A percentile compares a stretch with the other conserved stretches of the same genome.
phyloP scores from a whole-genome alignment of 2,797 vertebrate species.

The Xenentodon cancila region DNA sequence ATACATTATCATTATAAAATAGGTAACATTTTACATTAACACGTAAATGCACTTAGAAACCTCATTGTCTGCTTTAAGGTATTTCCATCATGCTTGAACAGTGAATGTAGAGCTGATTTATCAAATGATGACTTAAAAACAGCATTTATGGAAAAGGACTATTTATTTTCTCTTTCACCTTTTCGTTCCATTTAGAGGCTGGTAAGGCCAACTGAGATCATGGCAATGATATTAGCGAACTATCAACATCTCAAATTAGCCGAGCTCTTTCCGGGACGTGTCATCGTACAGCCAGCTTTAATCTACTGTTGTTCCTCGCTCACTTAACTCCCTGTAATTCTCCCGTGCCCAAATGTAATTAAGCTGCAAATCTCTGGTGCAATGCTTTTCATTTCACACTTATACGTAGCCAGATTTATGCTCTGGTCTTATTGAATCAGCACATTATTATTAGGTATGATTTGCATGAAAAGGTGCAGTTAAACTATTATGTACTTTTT shows the following conservation, averaged over 20 bases:
- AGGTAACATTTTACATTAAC: too few species aligned
- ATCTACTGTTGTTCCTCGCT: constrained; percentile 40
- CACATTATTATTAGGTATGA: constrained; percentile 69
- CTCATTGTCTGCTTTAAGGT: too few species aligned
- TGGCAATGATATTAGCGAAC: constrained; percentile 16
- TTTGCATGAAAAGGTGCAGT: constrained; percentile 55
- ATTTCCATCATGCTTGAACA: too few species aligned
- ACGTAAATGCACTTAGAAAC: too few species aligned
- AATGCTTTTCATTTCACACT: constrained; percentile 65
- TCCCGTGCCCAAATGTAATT: constrained; percentile 58
- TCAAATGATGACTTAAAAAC: neutral
- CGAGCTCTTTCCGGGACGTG: constrained; percentile 4
- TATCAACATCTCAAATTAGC: constrained; percentile 20
- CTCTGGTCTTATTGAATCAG: constrained; percentile 54
- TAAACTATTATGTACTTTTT: constrained; percentile 49
- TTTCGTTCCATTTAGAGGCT: too few species aligned
- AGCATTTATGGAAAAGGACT: neutral
- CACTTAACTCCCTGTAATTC: constrained; percentile 31
- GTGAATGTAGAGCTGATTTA: neutral
- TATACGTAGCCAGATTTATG: constrained; percentile 69
- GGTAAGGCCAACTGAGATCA: constrained; percentile 3
- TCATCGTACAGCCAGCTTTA: constrained; percentile 32
- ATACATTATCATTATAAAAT: constrained; percentile 3
- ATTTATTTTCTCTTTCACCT: too few species aligned
- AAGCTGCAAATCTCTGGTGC: constrained; percentile 68